Conservation (phyloP, 2,113 vertebrate species). For the Gymnarchus niloticus region DNA sequence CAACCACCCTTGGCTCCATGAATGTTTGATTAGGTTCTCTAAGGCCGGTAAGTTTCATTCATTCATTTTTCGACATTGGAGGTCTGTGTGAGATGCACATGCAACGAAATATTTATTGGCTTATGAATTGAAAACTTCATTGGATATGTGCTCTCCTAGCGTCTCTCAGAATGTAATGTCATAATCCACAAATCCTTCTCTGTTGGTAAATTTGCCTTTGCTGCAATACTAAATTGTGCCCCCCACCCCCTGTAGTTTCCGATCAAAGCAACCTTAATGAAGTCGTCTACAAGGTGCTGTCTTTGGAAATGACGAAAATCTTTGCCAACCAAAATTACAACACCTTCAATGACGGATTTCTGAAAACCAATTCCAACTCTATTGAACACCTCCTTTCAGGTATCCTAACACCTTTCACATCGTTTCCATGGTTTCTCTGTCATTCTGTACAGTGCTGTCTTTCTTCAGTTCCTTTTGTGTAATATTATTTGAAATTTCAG, state of each 20-base stretch:
- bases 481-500: neutral
- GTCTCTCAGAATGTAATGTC: too few relatives aligned
- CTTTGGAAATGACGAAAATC: slow-evolving; percentile 81
- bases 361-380: slow-evolving; percentile 88
- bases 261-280: slow-evolving; percentile 87
- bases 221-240: neutral
- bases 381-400: slow-evolving; percentile 94
- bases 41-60: slow-evolving; percentile 69
- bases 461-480: neutral
- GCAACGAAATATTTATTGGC: neutral
- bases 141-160: too few relatives aligned
- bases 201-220: neutral
- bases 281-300: slow-evolving; percentile 84
- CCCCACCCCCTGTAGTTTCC: neutral
- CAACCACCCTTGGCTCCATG: slow-evolving; percentile 97
- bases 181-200: too few relatives aligned
- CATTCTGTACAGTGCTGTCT: neutral
- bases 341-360: slow-evolving; percentile 95
- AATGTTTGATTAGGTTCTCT: slow-evolving; percentile 96
- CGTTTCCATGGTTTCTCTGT: too few relatives aligned
- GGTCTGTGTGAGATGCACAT: neutral
- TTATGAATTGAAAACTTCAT: neutral
- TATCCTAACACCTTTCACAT: slow-evolving; percentile 40
- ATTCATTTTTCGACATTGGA: too few relatives aligned
- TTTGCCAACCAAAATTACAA: slow-evolving; percentile 92